phyloP scores from a whole-genome alignment of 1,140 invertebrate genomes.

The Musca vetustissima region DNA sequence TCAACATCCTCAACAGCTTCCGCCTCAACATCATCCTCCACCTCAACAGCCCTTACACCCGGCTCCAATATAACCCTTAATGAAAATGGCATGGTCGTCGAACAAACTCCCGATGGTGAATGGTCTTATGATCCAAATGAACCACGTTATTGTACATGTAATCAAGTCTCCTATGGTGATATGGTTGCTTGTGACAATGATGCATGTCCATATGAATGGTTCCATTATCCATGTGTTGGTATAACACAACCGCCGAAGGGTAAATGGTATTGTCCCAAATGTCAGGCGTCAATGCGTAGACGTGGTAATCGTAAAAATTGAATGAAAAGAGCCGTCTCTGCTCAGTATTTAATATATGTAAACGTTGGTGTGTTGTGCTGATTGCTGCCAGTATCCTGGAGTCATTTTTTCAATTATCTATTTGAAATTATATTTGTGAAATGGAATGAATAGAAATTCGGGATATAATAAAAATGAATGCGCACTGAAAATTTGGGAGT shows the following conservation, averaged over 20 bases:
- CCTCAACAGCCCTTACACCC: conserved; percentile 30
- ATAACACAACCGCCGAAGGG: conserved; percentile 95
- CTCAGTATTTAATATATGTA: too few species aligned
- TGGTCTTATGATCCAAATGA: conserved; percentile 91
- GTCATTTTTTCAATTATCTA: too few species aligned
- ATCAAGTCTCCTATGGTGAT: conserved; percentile 97
- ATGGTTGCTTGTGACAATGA: conserved; percentile 99
- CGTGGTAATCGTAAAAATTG: conserved; percentile 75
- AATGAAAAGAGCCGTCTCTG: too few species aligned
- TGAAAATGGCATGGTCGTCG: conserved; percentile 53
- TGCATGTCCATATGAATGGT: conserved; percentile 97
- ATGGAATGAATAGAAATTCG: too few species aligned
- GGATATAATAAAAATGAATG: too few species aligned
- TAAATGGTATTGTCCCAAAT: conserved; percentile 98
- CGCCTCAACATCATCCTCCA: neutral
- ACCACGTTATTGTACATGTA: conserved; percentile 95
- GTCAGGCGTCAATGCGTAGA: conserved; percentile 86
- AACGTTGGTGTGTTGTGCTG: too few species aligned
- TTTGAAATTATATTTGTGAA: too few species aligned
- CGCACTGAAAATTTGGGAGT: too few species aligned
- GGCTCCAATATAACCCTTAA: conserved; percentile 38
- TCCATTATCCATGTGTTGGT: conserved; percentile 96
- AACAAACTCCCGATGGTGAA: conserved; percentile 64
- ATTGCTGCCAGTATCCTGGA: too few species aligned
- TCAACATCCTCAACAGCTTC: conserved; percentile 33